Evolutionary conservation across 2,797 vertebrate genomes (phyloP), one percentile per base, ranked within the genome.

Genomic region (Macropus fuliginosus): DNA sequence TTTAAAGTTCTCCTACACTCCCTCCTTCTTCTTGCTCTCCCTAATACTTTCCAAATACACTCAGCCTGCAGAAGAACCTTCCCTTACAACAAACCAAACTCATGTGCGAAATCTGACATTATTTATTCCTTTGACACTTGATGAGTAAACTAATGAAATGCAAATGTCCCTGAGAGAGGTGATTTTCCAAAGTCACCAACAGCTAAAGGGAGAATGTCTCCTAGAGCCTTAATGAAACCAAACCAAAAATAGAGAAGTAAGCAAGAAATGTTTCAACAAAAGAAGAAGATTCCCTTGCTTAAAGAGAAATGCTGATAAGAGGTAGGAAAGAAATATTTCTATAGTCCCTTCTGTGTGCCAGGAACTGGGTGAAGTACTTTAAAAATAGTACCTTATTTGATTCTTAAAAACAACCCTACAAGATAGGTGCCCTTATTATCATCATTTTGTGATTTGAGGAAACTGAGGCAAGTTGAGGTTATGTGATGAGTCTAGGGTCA

Each of bases 111-210:
- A 93, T 95, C 87, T 95, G 91, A 97, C 18, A 93, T 46, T 93
- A 97, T 96, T 96, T 93, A 97, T 97, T 96, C 55, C 46, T 94
- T 93, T 74, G 90, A 95, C 94, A 95, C 92, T 91, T 96, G 94
- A 96, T 94, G 74, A 94, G 92, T 81, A 96, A 21, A 91, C 94
- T 95, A 96, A 96, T 95, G 96, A 97, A 97, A 96, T 96, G 95
- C 92, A 97, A 97, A 97, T 95, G 94, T 34, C 91, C 46, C 31
- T 40, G 62, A 18, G 13, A 93, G 55, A 92, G 81, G 54, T 93
- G 94, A 94, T 27, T 55, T 55, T n/a, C 96, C 94, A 95, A 94
- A 40, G 18, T 93, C 54, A 74, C 93, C 81, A 55, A 3, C 54
- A 56, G 52, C 95, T 96, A 87, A 40, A 54, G 62, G 31, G 16